Evolutionary conservation across 2,888 invertebrate species (phyloP), one percentile per base, ranked within the genome.

Genomic region (Timandra comae): DNA sequence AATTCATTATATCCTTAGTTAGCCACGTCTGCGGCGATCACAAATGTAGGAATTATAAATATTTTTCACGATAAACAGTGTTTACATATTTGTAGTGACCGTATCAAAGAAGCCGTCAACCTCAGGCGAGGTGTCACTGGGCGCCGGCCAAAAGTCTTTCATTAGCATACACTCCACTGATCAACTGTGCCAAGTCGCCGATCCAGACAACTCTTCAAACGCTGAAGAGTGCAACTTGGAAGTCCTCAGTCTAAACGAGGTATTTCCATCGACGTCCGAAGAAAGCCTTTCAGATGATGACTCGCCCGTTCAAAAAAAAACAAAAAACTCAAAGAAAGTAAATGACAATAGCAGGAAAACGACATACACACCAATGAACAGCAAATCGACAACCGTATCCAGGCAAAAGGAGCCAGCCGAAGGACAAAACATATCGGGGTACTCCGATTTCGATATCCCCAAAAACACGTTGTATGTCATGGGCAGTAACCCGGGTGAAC

Each of bases 161-260:
- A 84, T 84, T 49, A 82, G 82, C 56, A 84, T 85, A 54, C 85
- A 85, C 39, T 84, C 84, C 12, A 85, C 84, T 19, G 85, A 85
- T 50, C 80, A 77, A n/a, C 59, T 78, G 36, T 80, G 77, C 52
- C 79, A 79, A 64, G 58, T 78, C 35, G 56, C 66, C 2, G 75
- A 74, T 29, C 47, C 52, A 6, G 66, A 69, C 21, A 72, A 63
- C 35, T 41, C 63, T 2, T 41, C 57, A 7, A 70, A 63, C 43
- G 57, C 74, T 7, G 81, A 79, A 8, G 80, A 80, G 47, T 82
- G 82, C 46, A 82, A 82, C 55, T 61, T 85, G 7, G 84, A 85
- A 62, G 76, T 84, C 4, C 56, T 85, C 12, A 84, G 78, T 35
- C 60, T 80, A 2, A 85, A 82, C 56, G 78, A 82, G 45, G 81